phyloP scores from a whole-genome alignment of 2,113 vertebrate species.

The Argyrosomus japonicus region DNA sequence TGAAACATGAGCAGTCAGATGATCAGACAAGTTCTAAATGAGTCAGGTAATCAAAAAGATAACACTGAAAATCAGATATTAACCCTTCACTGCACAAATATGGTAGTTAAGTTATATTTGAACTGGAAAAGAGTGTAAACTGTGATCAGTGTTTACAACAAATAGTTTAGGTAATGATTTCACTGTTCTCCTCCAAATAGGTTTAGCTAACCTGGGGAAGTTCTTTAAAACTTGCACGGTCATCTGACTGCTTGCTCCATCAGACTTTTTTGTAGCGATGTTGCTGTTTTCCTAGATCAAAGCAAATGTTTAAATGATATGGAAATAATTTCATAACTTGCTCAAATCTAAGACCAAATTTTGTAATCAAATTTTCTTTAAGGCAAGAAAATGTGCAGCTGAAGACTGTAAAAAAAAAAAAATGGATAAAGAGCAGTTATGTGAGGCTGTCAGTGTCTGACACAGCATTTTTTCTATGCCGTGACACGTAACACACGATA shows the following conservation, averaged over 20 bases:
- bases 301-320: neutral
- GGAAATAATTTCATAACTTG: neutral
- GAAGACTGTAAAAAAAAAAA: neutral
- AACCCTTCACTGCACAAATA: neutral
- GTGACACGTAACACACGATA: neutral
- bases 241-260: neutral
- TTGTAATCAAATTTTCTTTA: neutral
- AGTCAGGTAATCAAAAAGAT: neutral
- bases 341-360: neutral
- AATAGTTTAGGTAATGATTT: too few relatives aligned
- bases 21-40: neutral
- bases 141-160: neutral
- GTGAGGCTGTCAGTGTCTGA: slow-evolving; percentile 9
- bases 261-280: neutral
- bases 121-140: neutral
- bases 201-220: too few relatives aligned
- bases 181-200: neutral
- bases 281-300: neutral
- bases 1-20: neutral
- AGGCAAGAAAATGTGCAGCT: neutral
- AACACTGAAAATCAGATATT: neutral
- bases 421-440: neutral
- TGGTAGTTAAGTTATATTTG: neutral
- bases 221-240: too few relatives aligned
- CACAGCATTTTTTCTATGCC: slow-evolving; percentile 3